Base-by-base conservation (phyloP, 2,113 vertebrate species). In the Strix uralensis region DNA sequence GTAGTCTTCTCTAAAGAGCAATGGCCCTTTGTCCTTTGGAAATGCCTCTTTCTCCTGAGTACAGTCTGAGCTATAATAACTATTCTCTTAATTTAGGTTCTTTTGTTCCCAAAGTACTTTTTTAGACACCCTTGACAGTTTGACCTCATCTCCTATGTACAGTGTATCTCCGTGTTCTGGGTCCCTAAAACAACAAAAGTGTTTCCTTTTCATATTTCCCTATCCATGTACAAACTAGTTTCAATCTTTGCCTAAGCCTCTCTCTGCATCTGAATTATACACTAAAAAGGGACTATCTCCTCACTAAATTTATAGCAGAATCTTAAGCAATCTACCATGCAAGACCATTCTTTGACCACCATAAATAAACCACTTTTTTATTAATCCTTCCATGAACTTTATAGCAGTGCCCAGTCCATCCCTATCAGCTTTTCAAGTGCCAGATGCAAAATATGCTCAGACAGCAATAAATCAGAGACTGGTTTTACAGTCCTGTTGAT, bases 331-430 rank as follows among this genome's bases (percentile, higher is more conserved):
- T 52, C 65, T 86, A 86, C 40, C 32, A n/a, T 11, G 11, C 30
- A 78, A 90, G 47, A 61, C 52, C 57, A 5, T 26, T 87, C 44
- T 79, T 51, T 70, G 34, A 72, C 38, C 27, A 77, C 21, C 13
- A 82, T 71, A 95, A 95, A 96, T 81, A 89, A 90, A 79, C 34
- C 11, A n/a, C 8, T 36, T 77, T 13, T 88, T 87, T 84, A 32
- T 71, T 2, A 72, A 66, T 58, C 34, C 25, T 30, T 79, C 84
- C 27, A 51, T 5, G 14, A 90, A 49, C 72, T 84, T 86, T n/a
- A 54, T 5, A 78, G 57, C 40, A 69, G 36, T 61, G 38, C 49
- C 61, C 65, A 44, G 47, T 66, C 57, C 40, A 42, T 34, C 75
- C 58, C 54, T 81, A 42, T 65, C 52, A 93, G 59, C 13, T 66